Evolutionary conservation across 2,888 invertebrate genomes (phyloP).

Genomic region (Zaprionus bogoriensis): DNA sequence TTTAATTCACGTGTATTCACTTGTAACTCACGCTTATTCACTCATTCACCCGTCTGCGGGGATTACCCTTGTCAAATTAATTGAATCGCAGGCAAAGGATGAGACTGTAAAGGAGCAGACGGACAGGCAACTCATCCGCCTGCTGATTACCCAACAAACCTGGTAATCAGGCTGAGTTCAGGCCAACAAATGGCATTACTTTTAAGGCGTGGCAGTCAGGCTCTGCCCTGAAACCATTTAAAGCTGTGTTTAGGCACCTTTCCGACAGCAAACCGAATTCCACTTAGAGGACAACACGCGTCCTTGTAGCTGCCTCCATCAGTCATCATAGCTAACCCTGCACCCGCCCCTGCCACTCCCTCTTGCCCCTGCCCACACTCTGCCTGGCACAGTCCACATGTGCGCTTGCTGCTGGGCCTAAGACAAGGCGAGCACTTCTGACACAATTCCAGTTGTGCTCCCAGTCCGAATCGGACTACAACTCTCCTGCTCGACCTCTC

Average conservation of each 20-base stretch:
- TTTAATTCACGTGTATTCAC: conserved; percentile 52
- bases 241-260: neutral
- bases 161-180: neutral
- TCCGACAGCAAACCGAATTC: neutral
- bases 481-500: conserved; percentile 5
- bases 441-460: conserved; percentile 67
- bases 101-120: neutral
- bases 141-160: neutral
- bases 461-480: conserved; percentile 19
- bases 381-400: conserved; percentile 45
- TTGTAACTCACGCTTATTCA: conserved; percentile 41
- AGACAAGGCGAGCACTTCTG: conserved; percentile 52
- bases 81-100: conserved; percentile 30
- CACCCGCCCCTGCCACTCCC: neutral
- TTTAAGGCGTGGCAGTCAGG: no score
- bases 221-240: neutral
- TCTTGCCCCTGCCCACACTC: neutral
- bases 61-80: conserved; percentile 60
- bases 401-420: conserved; percentile 38
- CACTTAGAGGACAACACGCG: conserved; percentile 14
- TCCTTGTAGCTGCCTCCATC: conserved; percentile 14
- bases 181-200: no score
- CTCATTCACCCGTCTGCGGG: conserved; percentile 4
- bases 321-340: conserved; percentile 12
- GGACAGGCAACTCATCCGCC: no score